A percentile compares a stretch with the other conserved stretches of the same genome.
These are phyloP conservation scores for Drosophila sechellia DNA, from an alignment of 1,140 invertebrate genomes.

Conservation along the genomic window DNA sequence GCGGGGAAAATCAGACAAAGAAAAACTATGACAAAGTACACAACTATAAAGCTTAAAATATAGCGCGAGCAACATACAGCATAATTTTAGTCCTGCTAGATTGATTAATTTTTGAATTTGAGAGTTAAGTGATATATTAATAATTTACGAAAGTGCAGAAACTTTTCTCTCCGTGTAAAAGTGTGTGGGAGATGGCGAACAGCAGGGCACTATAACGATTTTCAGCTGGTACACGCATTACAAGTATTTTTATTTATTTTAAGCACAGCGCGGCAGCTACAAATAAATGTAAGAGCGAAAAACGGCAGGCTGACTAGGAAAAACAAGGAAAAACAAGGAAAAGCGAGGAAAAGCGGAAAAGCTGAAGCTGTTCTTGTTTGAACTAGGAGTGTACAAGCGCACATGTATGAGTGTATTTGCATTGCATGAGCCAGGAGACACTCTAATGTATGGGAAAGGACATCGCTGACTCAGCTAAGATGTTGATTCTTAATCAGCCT, in stretches of 20 bases:
- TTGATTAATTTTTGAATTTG: background rate
- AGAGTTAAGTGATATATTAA: background rate
- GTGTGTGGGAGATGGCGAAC: background rate
- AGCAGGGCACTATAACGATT: conserved; percentile 31
- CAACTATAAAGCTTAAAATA: too few species aligned
- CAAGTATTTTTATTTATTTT: conserved; percentile 54
- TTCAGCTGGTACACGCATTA: conserved; percentile 49
- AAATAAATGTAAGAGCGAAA: conserved; percentile 36
- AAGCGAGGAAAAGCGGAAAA: conserved; percentile 9
- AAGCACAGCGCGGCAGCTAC: conserved; percentile 31
- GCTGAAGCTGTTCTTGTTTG: conserved; percentile 29
- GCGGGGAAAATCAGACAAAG: conserved; percentile 1
- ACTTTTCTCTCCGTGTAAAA: conserved; percentile 3
- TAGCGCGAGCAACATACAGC: too few species aligned
- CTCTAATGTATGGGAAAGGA: conserved; percentile 17
- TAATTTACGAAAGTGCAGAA: background rate
- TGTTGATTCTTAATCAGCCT: conserved; percentile 50
- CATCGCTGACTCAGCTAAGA: conserved; percentile 17
- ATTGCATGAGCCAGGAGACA: background rate
- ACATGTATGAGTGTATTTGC: conserved; percentile 12
- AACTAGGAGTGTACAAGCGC: background rate
- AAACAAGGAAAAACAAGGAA: conserved; percentile 21
- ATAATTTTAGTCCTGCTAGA: background rate
- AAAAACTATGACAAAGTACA: background rate
- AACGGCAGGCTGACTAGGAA: conserved; percentile 13